Evolutionary conservation across 92 coral and sea anemone genomes (phyloP).

Genomic region (Pocillopora meandrina): DNA sequence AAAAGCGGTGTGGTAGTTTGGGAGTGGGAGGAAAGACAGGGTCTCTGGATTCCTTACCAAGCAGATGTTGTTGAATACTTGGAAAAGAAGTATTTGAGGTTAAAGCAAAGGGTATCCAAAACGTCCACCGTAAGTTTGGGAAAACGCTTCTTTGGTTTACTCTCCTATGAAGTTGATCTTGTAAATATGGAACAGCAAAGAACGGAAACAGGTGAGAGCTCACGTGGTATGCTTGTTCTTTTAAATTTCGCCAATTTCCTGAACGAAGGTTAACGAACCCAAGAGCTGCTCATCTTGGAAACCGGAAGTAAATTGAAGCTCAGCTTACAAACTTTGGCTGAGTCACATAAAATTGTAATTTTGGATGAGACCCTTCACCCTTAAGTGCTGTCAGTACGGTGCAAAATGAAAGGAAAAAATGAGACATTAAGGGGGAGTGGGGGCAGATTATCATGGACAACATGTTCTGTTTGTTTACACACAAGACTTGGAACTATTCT

Average conservation of each 20-base stretch:
- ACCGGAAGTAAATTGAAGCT: neutral
- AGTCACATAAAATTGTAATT: no score
- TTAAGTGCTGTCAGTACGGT: no score
- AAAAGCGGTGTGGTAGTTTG: slow-evolving; percentile 66
- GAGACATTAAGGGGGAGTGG: no score
- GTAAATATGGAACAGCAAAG: slow-evolving; percentile 55
- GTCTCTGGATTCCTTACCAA: slow-evolving; percentile 77
- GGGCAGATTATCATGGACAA: no score
- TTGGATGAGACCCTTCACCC: neutral
- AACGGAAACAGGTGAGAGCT: slow-evolving; percentile 61
- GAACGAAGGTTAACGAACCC: neutral
- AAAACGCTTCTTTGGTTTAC: slow-evolving; percentile 25
- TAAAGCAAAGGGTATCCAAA: neutral
- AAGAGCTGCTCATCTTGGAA: neutral
- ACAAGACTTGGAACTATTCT: no score
- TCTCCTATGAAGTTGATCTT: slow-evolving; percentile 70
- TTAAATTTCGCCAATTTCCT: neutral
- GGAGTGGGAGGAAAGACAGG: slow-evolving; percentile 77
- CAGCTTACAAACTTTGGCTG: no score
- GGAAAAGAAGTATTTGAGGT: slow-evolving; percentile 38
- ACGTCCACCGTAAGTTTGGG: slow-evolving; percentile 59
- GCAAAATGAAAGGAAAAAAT: no score
- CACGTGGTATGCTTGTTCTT: neutral
- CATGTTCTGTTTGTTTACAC: no score
- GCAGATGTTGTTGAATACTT: slow-evolving; percentile 46